Base-by-base conservation (phyloP, 2,113 vertebrate genomes). In the Apodemus speciosus region DNA sequence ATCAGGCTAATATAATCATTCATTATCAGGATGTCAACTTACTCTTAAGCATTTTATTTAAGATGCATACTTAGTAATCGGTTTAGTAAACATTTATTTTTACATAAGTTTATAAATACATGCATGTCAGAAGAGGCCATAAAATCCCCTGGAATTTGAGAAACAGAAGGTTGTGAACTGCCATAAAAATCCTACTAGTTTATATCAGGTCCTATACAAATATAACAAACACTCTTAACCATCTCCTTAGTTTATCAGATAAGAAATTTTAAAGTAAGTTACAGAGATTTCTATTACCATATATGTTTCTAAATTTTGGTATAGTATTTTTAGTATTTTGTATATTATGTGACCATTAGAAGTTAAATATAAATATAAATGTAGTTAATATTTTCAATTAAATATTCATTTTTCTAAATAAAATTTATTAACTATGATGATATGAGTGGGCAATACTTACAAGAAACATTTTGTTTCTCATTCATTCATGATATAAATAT, bases 341-440 rank as follows among this genome's bases (percentile, higher is more conserved):
- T 76, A 0, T 13, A 90, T n/a, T 89, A 0, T 51, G 27, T 0
- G 0, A 56, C 0, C 71, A 8, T 66, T 76, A 88, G 4, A 60
- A 60, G 89, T 89, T 18, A 25, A 92, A 40, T 84, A 7, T 51
- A 85, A 86, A 88, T 71, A 0, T 18, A 92, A 68, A 38, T 20
- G 66, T 6, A 27, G 4, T 66, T 96, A 23, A 23, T 71, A 84
- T 79, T 30, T 58, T 3, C 0, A 8, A 46, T 93, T 90, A 80
- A 89, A 49, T 21, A 77, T 66, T 21, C 0, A 89, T 93, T 92
- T 73, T 58, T 7, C 6, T 87, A 6, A 89, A 9, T 96, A n/a
- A 91, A 85, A 40, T 3, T 92, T 43, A 88, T 32, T n/a, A 20
- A 5, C 58, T 92, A 30, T 86, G 2, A 5, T 85, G 14, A 46